phyloP scores from a whole-genome alignment of 2,113 vertebrate genomes.

The Sapajus apella region DNA sequence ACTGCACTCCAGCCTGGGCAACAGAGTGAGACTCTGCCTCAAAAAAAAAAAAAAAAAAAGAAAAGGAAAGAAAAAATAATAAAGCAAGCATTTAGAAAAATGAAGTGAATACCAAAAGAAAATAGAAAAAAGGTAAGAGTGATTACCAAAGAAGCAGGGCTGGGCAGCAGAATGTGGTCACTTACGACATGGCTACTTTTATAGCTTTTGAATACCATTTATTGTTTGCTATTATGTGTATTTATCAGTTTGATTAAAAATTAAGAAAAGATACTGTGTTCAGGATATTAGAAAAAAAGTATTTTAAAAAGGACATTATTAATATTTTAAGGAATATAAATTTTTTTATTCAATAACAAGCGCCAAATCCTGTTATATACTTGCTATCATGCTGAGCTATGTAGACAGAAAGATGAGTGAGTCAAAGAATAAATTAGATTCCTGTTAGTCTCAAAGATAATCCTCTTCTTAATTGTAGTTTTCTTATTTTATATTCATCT shows the following conservation, averaged over 20 bases:
- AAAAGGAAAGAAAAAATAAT: no score
- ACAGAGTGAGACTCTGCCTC: no score
- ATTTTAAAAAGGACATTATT: neutral
- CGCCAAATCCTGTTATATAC: neutral
- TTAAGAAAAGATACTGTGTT: neutral
- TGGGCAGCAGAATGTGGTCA: neutral
- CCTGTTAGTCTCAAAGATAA: neutral
- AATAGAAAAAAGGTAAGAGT: neutral
- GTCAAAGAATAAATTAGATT: neutral
- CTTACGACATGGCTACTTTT: neutral
- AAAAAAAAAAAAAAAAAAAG: no score
- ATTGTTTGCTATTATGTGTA: neutral
- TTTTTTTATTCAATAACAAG: neutral
- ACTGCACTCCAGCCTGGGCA: no score
- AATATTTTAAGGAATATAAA: neutral
- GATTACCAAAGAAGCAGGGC: neutral
- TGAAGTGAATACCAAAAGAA: neutral
- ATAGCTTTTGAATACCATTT: neutral
- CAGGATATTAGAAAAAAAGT: neutral
- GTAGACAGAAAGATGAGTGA: neutral
- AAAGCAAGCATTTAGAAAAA: neutral
- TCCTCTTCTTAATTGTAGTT: neutral
- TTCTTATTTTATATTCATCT: neutral
- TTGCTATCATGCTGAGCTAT: neutral
- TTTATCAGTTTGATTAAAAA: neutral